Conservation (phyloP, 2,888 invertebrate species). For the Homarus gammarus region DNA sequence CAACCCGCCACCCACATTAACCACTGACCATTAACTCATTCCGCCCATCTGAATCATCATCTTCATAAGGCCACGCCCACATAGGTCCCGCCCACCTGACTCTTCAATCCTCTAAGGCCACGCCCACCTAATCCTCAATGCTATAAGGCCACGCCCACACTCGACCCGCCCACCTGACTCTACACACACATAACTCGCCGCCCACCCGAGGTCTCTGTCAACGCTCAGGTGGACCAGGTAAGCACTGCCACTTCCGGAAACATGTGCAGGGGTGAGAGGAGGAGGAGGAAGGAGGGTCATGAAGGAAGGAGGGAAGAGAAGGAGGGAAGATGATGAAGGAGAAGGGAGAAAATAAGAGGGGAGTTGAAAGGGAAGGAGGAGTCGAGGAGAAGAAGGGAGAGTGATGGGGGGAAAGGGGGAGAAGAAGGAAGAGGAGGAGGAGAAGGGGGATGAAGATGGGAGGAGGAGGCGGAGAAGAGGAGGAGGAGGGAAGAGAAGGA, state of each 20-base stretch:
- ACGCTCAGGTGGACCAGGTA: conserved; percentile 25
- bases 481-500: neutral
- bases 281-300: neutral
- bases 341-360: too few relatives aligned
- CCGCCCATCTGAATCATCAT: too few relatives aligned
- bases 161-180: neutral
- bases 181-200: neutral
- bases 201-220: neutral
- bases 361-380: neutral
- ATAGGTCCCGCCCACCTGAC: too few relatives aligned
- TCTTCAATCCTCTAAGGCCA: too few relatives aligned
- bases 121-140: too few relatives aligned
- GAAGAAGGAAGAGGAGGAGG: neutral
- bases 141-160: neutral
- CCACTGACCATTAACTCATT: too few relatives aligned
- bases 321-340: too few relatives aligned
- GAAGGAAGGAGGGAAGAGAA: too few relatives aligned
- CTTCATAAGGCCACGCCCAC: too few relatives aligned
- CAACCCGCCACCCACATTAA: too few relatives aligned
- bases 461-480: neutral
- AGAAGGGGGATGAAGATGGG: neutral
- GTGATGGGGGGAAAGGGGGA: neutral
- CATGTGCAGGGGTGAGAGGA: neutral
- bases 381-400: neutral
- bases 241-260: conserved; percentile 36